A percentile compares a stretch with the other conserved stretches of the same genome.
Conservation (phyloP, 2,113 vertebrate genomes). For the Nerophis ophidion region DNA sequence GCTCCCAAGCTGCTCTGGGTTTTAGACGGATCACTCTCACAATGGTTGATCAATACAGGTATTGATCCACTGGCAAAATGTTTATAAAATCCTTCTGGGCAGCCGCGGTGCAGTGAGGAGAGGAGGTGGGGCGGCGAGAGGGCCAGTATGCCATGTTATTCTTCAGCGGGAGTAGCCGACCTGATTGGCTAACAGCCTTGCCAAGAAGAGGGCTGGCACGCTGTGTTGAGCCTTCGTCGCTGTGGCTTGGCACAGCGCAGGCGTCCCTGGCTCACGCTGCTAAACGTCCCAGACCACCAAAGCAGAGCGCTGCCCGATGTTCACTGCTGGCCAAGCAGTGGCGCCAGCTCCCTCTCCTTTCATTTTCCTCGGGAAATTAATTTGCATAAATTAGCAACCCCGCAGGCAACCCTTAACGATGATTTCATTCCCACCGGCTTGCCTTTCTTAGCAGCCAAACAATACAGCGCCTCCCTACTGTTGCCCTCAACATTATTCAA, state of each 20-base stretch:
- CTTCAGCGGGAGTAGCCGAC: conserved; percentile 37
- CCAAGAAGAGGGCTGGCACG: conserved; percentile 61
- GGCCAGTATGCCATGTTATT: conserved; percentile 64
- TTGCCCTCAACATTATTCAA: not conserved
- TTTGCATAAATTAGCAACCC: conserved; percentile 72
- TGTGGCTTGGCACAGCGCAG: conserved; percentile 38
- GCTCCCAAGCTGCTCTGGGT: conserved; percentile 75
- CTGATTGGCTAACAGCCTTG: conserved; percentile 70
- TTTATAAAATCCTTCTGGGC: conserved; percentile 81
- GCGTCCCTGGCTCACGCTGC: conserved; percentile 35
- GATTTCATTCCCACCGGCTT: conserved; percentile 28
- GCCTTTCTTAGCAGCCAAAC: conserved; percentile 15
- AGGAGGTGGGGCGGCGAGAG: conserved; percentile 49
- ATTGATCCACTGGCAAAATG: conserved; percentile 83
- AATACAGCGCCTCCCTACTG: conserved; percentile 8
- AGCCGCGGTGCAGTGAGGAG: conserved; percentile 58
- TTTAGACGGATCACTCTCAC: conserved; percentile 81
- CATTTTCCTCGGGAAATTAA: conserved; percentile 58
- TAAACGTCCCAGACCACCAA: conserved; percentile 55
- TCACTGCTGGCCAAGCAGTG: conserved; percentile 53
- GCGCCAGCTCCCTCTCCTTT: conserved; percentile 30
- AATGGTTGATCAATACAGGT: conserved; percentile 82
- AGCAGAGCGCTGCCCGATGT: conserved; percentile 18
- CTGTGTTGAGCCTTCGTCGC: conserved; percentile 41
- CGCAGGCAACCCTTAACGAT: conserved; percentile 62